These are phyloP conservation scores for Hylia prasina DNA, from an alignment of 2,113 vertebrate genomes.

Conservation along the genomic window DNA sequence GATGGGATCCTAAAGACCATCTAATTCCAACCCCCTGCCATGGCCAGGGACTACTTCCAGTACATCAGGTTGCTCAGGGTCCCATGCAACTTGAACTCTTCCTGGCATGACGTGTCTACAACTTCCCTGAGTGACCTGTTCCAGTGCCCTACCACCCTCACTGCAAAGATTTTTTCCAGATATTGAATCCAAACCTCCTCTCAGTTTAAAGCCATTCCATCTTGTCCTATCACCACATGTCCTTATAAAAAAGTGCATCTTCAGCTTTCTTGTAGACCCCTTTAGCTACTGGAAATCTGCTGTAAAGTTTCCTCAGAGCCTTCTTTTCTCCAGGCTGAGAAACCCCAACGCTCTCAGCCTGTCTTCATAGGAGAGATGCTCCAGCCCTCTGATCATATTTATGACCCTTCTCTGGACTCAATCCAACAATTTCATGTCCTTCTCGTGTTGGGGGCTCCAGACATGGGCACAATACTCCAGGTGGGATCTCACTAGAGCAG, in stretches of 20 bases:
- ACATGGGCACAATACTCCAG: not conserved
- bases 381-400: not conserved
- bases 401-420: not conserved
- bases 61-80: not conserved
- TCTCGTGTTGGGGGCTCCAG: not conserved
- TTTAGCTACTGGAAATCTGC: not conserved
- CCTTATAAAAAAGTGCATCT: not conserved
- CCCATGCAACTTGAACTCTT: not conserved
- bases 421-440: not conserved
- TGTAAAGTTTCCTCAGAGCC: not conserved
- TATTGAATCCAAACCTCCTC: rapidly evolving
- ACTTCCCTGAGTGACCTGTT: rapidly evolving
- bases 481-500: not conserved
- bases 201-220: not conserved
- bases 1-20: not conserved
- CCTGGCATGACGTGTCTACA: rapidly evolving
- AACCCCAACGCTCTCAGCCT: not conserved
- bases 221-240: too few relatives aligned
- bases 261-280: not conserved
- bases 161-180: not conserved
- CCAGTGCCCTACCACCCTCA: not conserved
- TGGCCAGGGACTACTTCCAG: not conserved
- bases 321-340: not conserved
- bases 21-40: not conserved
- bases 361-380: too few relatives aligned